Percentiles rank a stretch among this genome's conserved stretches.
phyloP scores from a whole-genome alignment of 2,797 vertebrate genomes.

The Characodon lateralis region DNA sequence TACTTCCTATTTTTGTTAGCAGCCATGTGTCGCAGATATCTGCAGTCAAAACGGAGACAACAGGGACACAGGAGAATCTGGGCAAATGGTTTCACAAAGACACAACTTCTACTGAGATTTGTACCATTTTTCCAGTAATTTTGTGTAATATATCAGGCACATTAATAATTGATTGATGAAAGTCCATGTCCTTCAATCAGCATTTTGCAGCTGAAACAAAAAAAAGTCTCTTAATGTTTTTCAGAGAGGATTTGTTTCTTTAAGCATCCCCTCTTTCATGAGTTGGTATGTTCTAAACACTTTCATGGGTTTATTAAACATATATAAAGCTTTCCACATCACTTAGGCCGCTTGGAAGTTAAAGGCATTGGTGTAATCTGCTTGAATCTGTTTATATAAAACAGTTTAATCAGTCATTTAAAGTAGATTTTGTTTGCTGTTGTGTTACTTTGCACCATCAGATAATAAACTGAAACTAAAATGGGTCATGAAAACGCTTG shows the following conservation, averaged over 20 bases:
- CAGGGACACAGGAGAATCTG: too few relatives aligned
- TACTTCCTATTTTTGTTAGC: background rate
- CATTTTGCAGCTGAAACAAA: background rate
- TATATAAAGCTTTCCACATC: background rate
- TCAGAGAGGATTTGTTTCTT: background rate
- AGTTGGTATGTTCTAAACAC: constrained; percentile 10
- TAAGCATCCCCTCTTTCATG: background rate
- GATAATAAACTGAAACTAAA: constrained; percentile 19
- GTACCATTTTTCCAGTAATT: background rate
- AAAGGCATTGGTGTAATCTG: constrained; percentile 27
- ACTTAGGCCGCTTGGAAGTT: constrained; percentile 1
- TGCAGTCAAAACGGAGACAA: background rate
- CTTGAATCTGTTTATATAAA: constrained; percentile 39
- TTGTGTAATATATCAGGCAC: background rate
- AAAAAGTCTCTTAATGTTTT: background rate
- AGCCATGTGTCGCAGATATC: background rate
- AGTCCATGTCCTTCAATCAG: background rate
- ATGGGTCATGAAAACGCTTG: constrained; percentile 15
- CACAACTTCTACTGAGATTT: too few relatives aligned
- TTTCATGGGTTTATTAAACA: constrained; percentile 18
- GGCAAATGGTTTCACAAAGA: too few relatives aligned
- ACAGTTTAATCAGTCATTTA: constrained; percentile 22
- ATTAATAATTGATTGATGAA: background rate
- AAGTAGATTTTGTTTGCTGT: constrained; percentile 28
- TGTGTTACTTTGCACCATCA: constrained; percentile 20